Base-by-base conservation (phyloP, 2,113 vertebrate genomes). In the Psephotus haematonotus region DNA sequence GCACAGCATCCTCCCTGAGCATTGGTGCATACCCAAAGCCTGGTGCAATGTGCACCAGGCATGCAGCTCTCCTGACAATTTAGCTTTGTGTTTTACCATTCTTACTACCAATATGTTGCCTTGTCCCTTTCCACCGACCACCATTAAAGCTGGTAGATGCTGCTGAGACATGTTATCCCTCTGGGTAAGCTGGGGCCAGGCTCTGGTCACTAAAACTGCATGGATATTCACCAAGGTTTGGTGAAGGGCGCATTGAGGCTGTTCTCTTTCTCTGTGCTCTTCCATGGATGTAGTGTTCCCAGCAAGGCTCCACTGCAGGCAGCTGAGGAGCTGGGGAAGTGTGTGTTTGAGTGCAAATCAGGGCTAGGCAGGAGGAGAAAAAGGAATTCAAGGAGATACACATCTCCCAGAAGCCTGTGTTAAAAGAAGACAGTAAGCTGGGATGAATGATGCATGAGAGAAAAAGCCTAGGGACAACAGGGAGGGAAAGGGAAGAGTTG, bases 391-490 rank as follows among this genome's bases (percentile, higher is more conserved):
- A 65, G 62, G 80, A 93, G 92, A 91, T 39, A 16, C 6, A 11
- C 75, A 60, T 86, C 72, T 93, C 93, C 74, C 91, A 63, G 81
- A 62, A 80, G 75, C 60, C 80, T 41, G 49, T 37, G 65, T 86
- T 63, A 6, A 68, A 76, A 74, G 88, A 46, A 93, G 65, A 69
- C 70, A 49, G 50, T 5, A 25, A 72, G 43, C 59, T 88, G 86
- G 70, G 59, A 93, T 92, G 91, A 91, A 84, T 90, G 95, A 97
- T 94, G 93, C 79, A 65, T 85, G 55, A 91, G 80, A 43, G 37
- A 62, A 55, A 69, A 49, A 81, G 71, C 53, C 86, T 35, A 23
- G 71, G 80, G 81, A 77, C 13, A 25, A 68, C 7, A 7, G 22
- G 46, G 53, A 94, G 49, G 41, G 53, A 86, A 70, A 63, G 80